Evolutionary conservation across 2,888 invertebrate genomes (phyloP).

Genomic region (Caenorhabditis sp.): DNA sequence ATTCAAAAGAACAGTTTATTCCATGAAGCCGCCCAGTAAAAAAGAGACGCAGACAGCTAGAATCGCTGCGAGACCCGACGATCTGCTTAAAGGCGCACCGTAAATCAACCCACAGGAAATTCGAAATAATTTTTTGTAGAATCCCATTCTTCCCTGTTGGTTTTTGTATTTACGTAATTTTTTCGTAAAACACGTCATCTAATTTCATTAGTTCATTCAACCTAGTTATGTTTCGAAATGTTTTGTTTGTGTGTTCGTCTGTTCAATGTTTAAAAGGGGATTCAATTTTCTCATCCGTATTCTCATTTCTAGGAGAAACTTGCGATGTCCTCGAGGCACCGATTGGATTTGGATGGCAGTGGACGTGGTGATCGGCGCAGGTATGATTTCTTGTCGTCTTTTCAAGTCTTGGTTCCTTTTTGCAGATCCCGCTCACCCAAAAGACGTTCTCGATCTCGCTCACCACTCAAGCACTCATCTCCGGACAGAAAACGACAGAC

Average conservation of each 20-base stretch:
- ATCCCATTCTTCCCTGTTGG: slow-evolving; percentile 10
- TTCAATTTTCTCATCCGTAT: not conserved
- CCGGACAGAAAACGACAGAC: slow-evolving; percentile 49
- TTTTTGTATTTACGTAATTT: not conserved
- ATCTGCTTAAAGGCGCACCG: slow-evolving; percentile 56
- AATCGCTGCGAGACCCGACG: slow-evolving; percentile 57
- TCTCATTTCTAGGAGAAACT: slow-evolving; percentile 30
- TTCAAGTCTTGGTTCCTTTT: not conserved
- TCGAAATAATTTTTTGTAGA: slow-evolving; percentile 10
- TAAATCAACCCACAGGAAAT: slow-evolving; percentile 27
- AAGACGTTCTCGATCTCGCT: slow-evolving; percentile 59
- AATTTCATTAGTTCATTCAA: not conserved
- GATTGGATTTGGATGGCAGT: slow-evolving; percentile 72
- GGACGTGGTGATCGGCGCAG: slow-evolving; percentile 65
- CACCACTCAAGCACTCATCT: slow-evolving; percentile 35
- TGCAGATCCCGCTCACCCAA: slow-evolving; percentile 14
- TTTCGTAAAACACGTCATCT: slow-evolving; percentile 20
- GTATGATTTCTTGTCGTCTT: slow-evolving; percentile 5
- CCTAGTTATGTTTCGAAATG: not conserved
- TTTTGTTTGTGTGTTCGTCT: too few species aligned
- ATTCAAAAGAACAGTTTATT: slow-evolving; percentile 34
- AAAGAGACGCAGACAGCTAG: slow-evolving; percentile 43
- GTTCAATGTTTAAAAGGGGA: not conserved
- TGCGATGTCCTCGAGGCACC: slow-evolving; percentile 74
- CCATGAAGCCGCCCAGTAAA: slow-evolving; percentile 62